Conservation (phyloP, 2,113 vertebrate species). For the Sinocyclocheilus rhinocerous region DNA sequence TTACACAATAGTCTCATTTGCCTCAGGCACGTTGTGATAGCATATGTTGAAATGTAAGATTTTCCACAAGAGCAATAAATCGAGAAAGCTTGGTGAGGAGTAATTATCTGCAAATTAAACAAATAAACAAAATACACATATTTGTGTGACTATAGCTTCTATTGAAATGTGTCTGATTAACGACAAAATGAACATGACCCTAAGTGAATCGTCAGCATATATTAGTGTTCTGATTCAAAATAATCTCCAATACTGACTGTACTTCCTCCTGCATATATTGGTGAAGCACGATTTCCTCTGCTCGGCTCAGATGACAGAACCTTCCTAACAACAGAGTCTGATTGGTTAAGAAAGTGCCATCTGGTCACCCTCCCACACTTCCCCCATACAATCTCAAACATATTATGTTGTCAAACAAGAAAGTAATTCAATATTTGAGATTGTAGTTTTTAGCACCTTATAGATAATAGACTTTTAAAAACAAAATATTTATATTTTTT, state of each 20-base stretch:
- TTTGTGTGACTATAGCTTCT: background rate
- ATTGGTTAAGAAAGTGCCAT: conserved; percentile 53
- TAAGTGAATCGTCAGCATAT: background rate
- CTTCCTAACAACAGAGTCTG: conserved; percentile 47
- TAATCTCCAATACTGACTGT: background rate
- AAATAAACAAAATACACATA: background rate
- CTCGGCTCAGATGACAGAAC: background rate
- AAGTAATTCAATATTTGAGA: background rate
- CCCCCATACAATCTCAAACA: conserved; percentile 20
- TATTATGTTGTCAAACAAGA: background rate
- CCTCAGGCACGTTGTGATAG: background rate
- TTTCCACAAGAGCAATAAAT: background rate
- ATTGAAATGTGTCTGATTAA: background rate
- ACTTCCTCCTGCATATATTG: background rate
- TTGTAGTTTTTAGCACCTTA: background rate
- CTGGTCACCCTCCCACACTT: conserved; percentile 40
- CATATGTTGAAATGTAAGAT: background rate
- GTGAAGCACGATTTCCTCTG: background rate
- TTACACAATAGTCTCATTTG: background rate
- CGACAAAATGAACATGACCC: background rate
- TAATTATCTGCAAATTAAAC: background rate
- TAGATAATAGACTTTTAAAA: background rate
- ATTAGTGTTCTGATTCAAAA: background rate
- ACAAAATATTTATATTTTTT: background rate
- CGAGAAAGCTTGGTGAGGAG: background rate